phyloP scores from a whole-genome alignment of 2,797 vertebrate species.

The Enteromius unitaeniatus region DNA sequence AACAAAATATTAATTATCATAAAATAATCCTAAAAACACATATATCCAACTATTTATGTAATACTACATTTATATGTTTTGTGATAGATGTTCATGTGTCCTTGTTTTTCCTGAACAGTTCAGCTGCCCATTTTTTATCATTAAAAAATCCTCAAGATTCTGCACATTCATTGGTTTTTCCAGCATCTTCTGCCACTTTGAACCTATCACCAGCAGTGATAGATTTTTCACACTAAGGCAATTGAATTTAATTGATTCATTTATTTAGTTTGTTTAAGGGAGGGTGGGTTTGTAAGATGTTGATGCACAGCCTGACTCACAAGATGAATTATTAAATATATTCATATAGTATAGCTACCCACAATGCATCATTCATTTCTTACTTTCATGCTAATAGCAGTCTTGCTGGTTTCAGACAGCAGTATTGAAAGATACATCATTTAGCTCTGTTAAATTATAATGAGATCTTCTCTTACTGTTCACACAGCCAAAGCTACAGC shows the following conservation, averaged over 20 bases:
- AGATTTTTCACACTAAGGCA: not conserved
- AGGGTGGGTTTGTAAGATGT: not conserved
- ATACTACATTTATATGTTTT: no score
- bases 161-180: not conserved
- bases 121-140: not conserved
- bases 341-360: not conserved
- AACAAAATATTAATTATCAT: no score
- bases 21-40: no score
- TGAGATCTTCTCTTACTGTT: not conserved
- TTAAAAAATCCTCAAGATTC: not conserved
- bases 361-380: not conserved
- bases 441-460: slow-evolving; percentile 9
- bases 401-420: not conserved
- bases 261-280: not conserved
- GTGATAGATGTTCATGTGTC: no score
- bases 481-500: not conserved
- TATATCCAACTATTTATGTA: no score
- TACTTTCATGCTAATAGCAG: slow-evolving; percentile 1
- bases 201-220: not conserved
- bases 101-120: no score
- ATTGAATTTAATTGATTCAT: not conserved
- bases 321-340: slow-evolving; percentile 7
- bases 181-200: not conserved
- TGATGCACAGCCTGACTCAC: not conserved
- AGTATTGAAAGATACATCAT: not conserved